Base-by-base conservation (phyloP, 2,797 vertebrate genomes). In the Heterohyrax brucei region DNA sequence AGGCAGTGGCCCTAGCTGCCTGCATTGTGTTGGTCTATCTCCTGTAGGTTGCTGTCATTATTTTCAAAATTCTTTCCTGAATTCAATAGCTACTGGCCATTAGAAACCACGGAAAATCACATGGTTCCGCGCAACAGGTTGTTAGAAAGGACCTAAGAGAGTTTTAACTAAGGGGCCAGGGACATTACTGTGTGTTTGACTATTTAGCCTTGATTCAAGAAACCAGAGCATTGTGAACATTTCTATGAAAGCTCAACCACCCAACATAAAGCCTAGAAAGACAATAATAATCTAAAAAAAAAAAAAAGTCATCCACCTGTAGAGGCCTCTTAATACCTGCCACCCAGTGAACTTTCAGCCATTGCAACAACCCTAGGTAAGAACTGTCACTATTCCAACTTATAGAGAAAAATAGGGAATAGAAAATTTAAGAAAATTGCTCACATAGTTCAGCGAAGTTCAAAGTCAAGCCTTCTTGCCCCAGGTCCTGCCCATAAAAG, bases 131-230 rank as follows among this genome's bases (percentile, higher is more conserved):
- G 79, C 46, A 64, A 85, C 87, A 93, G 50, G 33, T 96, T 97
- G 93, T 96, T 92, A 96, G 96, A 97, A 95, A 96, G 56, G 79
- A 97, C 70, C 94, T 96, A 94, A 95, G 91, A 97, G 70, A 95
- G 94, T 72, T 87, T 77, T 96, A 97, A 93, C 92, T 95, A 96
- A 96, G 97, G 79, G 97, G 97, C 97, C 97, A 98, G 97, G 97
- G 97, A 97, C 97, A 96, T 96, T 91, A 96, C 96, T 96, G 96
- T 91, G 97, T 73, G 85, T 97, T 96, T 97, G 95, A 97, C 96
- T 97, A 80, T 97, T 97, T 97, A 97, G 97, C 97, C 97, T 98
- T 98, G 97, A 98, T 97, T 98, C 90, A 97, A 92, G 96, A 79
- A 95, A 93, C 94, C 95, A 97, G 90, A 97, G 94, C 92, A 97